phyloP scores from a whole-genome alignment of 2,888 invertebrate genomes.

The Leptopterna dolabrata region DNA sequence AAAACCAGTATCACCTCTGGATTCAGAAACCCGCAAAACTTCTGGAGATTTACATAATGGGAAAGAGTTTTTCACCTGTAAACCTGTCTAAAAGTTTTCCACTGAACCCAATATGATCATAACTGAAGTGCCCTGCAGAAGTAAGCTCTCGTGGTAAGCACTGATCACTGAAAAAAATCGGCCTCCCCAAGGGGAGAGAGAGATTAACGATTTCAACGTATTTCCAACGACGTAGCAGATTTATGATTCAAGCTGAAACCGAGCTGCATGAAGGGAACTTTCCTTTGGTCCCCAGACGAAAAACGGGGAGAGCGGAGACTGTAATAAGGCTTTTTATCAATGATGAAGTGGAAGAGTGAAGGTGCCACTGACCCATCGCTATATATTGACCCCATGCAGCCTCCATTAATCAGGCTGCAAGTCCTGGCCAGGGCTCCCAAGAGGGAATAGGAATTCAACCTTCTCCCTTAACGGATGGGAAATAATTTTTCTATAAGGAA shows the following conservation, averaged over 20 bases:
- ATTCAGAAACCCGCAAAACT: too few relatives aligned
- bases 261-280: neutral
- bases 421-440: neutral
- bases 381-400: neutral
- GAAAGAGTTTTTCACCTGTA: too few relatives aligned
- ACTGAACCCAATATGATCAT: too few relatives aligned
- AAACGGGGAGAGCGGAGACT: neutral
- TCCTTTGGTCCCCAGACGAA: neutral
- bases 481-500: neutral
- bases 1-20: too few relatives aligned
- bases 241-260: neutral
- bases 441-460: neutral
- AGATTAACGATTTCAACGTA: neutral
- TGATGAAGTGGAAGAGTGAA: neutral
- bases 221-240: neutral
- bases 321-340: constrained; percentile 2
- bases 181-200: neutral
- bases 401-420: neutral
- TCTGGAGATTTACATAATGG: too few relatives aligned
- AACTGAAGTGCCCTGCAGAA: too few relatives aligned
- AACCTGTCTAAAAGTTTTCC: too few relatives aligned
- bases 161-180: neutral
- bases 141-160: too few relatives aligned
- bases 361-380: neutral
- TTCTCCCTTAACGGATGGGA: neutral